Evolutionary conservation across 2,797 vertebrate species (phyloP).

Genomic region (Australoheros facetus): DNA sequence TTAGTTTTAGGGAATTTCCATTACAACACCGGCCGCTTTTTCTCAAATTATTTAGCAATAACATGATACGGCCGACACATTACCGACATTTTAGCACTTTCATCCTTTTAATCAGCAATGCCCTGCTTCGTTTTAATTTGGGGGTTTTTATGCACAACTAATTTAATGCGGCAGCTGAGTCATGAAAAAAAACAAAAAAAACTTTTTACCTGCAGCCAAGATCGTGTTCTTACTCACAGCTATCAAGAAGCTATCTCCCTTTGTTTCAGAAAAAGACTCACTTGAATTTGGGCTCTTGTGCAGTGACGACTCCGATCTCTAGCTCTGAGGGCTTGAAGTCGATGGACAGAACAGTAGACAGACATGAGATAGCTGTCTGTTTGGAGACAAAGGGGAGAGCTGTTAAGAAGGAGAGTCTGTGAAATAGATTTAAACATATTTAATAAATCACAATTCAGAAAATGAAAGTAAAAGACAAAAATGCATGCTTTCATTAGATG

Average conservation of each 20-base stretch:
- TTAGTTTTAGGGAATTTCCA: slow-evolving; percentile 35
- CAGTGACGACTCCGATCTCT: slow-evolving; percentile 90
- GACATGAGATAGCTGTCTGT: slow-evolving; percentile 91
- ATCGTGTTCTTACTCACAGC: background rate
- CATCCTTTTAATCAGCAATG: background rate
- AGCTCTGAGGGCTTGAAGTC: slow-evolving; percentile 95
- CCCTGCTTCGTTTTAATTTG: background rate
- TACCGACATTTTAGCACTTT: background rate
- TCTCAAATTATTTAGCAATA: slow-evolving; percentile 2
- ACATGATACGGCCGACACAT: slow-evolving; percentile 9
- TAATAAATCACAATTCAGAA: background rate
- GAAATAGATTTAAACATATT: background rate
- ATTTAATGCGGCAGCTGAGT: background rate
- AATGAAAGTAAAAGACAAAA: background rate
- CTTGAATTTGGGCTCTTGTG: slow-evolving; percentile 90
- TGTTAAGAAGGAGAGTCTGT: background rate
- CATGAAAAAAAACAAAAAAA: background rate
- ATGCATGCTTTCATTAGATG: background rate
- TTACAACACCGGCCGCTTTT: slow-evolving; percentile 2
- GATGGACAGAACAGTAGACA: slow-evolving; percentile 91
- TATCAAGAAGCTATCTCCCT: background rate
- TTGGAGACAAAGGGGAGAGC: background rate
- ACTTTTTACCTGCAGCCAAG: background rate
- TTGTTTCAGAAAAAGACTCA: slow-evolving; percentile 56
- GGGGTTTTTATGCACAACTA: background rate